Evolutionary conservation across 2,113 vertebrate genomes (phyloP), one percentile per base, ranked within the genome.

Genomic region (Anarhynchus alexandrinus): DNA sequence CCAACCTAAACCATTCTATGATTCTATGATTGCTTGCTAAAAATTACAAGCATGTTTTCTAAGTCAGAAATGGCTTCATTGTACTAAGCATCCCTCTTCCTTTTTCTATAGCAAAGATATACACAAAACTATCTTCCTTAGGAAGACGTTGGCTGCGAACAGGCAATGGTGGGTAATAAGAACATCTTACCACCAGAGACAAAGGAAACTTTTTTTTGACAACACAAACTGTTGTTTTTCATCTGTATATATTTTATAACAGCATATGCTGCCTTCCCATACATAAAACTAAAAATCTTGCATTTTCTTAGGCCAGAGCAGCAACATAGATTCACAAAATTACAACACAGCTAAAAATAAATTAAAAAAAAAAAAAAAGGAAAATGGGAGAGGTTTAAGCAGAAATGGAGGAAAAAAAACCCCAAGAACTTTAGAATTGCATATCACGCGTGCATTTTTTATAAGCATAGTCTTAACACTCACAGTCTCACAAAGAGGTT

Each of bases 291-390:
- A 58, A 66, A 54, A 25, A 34, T 19, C 18, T 81, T 71, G 21
- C 20, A 16, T 69, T 82, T 85, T 29, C 43, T 72, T 29, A 16
- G 30, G 36, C 20, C 5, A 19, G 40, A 80, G 66, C 9, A 49
- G 6, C 2, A 61, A 93, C 62, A 78, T 6, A 20, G 5, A 49
- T 27, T 18, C 1, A 27, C 55, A 69, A 69, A 76, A 73, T 27
- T 30, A 40, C 9, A 58, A 20, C 3, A 51, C 2, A 16, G 18
- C 11, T 27, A 51, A 55, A 89, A 89, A 55, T 4, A 74, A 55
- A 36, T 15, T 2, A 14, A 42, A 25, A 12, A 73, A 11, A 5
- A 0, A 42, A 25, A 12, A 77, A 11, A 5, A 0, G 3, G 18
- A 11, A 51, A 74, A 67, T 6, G 5, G 2, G 27, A 23, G 3